Conservation (phyloP, 1,140 invertebrate genomes). For the Drosophila hydei region DNA sequence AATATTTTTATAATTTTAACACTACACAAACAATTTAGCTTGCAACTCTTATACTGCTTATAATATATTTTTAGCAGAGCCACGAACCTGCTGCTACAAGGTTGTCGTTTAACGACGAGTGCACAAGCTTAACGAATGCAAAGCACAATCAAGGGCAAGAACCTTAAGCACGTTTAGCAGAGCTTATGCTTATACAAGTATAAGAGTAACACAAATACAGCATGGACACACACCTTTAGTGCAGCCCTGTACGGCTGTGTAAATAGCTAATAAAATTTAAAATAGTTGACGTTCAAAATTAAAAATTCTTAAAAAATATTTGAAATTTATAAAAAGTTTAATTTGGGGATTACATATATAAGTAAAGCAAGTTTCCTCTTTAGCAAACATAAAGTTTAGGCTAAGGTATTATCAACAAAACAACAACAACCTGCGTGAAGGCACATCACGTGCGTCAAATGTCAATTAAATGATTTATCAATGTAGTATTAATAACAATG, state of each 20-base stretch:
- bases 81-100: no score
- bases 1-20: no score
- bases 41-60: no score
- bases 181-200: not conserved
- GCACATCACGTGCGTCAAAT: slow-evolving; percentile 70
- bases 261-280: not conserved
- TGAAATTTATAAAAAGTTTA: slow-evolving; percentile 4
- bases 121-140: not conserved
- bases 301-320: slow-evolving; percentile 27
- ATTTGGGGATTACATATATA: not conserved
- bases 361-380: not conserved
- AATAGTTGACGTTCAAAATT: not conserved
- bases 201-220: slow-evolving; percentile 14
- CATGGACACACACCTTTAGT: slow-evolving; percentile 6
- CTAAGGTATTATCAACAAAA: not conserved
- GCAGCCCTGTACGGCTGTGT: no score
- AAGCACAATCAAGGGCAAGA: not conserved
- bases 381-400: not conserved
- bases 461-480: slow-evolving; percentile 70
- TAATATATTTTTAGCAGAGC: no score
- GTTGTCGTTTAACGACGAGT: not conserved
- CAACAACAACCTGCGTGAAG: slow-evolving; percentile 48
- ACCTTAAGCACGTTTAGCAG: not conserved
- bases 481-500: slow-evolving; percentile 64
- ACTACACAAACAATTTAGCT: no score